Base-by-base conservation (phyloP, 1,140 invertebrate genomes). In the Sarcophaga peregrina region DNA sequence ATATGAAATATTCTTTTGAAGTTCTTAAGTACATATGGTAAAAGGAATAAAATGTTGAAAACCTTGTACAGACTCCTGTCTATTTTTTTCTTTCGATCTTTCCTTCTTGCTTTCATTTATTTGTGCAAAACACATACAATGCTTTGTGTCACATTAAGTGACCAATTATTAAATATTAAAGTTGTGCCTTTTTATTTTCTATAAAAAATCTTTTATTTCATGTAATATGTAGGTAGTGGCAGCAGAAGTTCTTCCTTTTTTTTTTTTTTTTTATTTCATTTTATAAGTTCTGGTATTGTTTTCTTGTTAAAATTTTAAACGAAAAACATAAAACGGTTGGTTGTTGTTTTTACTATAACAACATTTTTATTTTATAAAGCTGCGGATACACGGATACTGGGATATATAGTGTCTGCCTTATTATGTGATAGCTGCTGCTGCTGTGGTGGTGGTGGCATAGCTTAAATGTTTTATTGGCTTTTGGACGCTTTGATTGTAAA, bases 131-230 rank as follows among this genome's bases (percentile, higher is more conserved):
- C 47, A 78, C 47, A 78, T 78, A 52, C 75, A 52, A 78, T 78
- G 75, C 75, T 78, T 47, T 78, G 25, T 78, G 75, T 78, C 75
- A 78, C 75, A 78, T 78, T 78, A 78, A 78, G 75, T 78, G 75
- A 78, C 75, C 75, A 78, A 78, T 78, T 78, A 78, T 78, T 78
- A 78, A 78, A 78, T 78, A 78, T 78, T 78, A 78, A 78, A 78
- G 75, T 78, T 78, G n/a, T 78, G 75, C 75, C 62, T 68, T 68
- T 68, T 68, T 68, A 37, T 37, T 76, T 76, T 76, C 45, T 46
- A 47, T 76, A 47, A 76, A 58, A n/a, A 58, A n/a, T 15, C 54
- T 58, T 58, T 13, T n/a, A 58, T 13, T 58, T 58, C 20, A 68
- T 68, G 20, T 0, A 58, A n/a, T 58, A 58, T n/a, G 54, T 58